Conservation (phyloP, 2,888 invertebrate species). For the Calameuta filiformis region DNA sequence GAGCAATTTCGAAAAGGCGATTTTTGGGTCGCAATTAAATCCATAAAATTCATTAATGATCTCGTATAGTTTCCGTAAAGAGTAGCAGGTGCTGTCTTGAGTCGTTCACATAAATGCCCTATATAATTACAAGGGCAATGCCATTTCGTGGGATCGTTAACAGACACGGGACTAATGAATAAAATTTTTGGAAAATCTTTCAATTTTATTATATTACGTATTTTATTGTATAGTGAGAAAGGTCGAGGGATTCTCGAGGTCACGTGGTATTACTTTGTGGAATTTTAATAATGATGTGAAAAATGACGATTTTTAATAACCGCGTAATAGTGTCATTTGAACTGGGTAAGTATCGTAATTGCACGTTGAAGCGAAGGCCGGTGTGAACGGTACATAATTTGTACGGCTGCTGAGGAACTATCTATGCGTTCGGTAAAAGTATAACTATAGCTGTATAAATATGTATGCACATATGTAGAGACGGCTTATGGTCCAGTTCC, state of each 20-base stretch:
- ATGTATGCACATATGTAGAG: not conserved
- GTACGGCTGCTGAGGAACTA: not conserved
- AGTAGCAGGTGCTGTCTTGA: not conserved
- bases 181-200: too few species aligned
- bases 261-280: not conserved
- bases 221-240: not conserved
- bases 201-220: not conserved
- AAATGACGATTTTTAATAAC: not conserved
- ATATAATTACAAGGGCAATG: not conserved
- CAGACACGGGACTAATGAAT: not conserved
- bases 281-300: not conserved
- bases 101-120: not conserved
- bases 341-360: not conserved
- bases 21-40: not conserved
- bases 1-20: not conserved
- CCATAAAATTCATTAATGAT: not conserved
- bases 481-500: slow-evolving; percentile 33
- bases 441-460: not conserved
- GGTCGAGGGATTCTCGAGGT: not conserved
- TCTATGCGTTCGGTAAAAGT: not conserved
- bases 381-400: not conserved
- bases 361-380: not conserved
- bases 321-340: not conserved
- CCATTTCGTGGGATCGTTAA: not conserved
- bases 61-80: not conserved